These are phyloP conservation scores for Scomberomorus guttatus DNA, from an alignment of 2,797 vertebrate genomes.

Conservation along the genomic window DNA sequence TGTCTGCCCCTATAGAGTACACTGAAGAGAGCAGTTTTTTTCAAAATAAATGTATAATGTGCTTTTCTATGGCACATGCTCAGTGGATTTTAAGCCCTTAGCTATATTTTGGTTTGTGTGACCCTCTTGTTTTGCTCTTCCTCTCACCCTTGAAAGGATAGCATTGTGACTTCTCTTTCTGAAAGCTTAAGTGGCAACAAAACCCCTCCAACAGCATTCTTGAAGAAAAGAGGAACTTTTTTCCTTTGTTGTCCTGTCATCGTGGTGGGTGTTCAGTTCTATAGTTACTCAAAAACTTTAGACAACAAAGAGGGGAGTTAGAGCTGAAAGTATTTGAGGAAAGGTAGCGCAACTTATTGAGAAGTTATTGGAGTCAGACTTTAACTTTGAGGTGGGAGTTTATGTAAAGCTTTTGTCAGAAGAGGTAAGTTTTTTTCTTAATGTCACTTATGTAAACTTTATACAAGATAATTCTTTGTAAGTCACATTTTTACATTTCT, in stretches of 20 bases:
- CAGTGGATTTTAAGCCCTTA: constrained; percentile 47
- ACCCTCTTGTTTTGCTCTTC: constrained; percentile 54
- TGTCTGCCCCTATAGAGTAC: neutral
- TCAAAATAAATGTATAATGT: constrained; percentile 17
- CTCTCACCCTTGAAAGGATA: constrained; percentile 68
- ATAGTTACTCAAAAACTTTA: constrained; percentile 15
- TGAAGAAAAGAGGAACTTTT: constrained; percentile 67
- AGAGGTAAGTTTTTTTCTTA: constrained; percentile 55
- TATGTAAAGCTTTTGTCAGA: constrained; percentile 15
- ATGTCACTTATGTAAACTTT: constrained; percentile 11
- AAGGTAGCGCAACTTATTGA: constrained; percentile 11
- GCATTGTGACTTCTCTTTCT: constrained; percentile 75
- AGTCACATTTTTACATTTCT: no score
- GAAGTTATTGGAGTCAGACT: constrained; percentile 7
- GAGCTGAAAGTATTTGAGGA: neutral
- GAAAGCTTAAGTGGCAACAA: constrained; percentile 63
- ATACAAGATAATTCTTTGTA: neutral
- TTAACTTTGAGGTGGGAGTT: constrained; percentile 9
- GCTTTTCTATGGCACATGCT: constrained; percentile 50
- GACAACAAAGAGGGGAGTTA: neutral
- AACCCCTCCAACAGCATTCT: constrained; percentile 61
- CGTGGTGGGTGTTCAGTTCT: neutral
- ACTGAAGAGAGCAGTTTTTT: neutral
- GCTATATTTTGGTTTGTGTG: constrained; percentile 71
- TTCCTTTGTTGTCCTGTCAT: constrained; percentile 35